Conservation (phyloP, 1,140 invertebrate genomes). For the Schmidtea mediterranea region DNA sequence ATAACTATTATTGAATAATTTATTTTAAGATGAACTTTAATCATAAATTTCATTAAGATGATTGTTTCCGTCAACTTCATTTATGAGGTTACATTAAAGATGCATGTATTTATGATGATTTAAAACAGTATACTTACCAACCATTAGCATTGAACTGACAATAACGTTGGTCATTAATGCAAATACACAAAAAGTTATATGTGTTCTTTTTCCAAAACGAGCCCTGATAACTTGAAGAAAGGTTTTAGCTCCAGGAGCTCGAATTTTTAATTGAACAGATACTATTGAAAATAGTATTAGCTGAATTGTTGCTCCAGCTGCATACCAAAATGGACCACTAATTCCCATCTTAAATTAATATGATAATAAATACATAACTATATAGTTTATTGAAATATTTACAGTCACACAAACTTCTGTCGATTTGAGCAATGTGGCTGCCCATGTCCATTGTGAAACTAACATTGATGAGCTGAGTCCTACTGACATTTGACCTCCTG, state of each 20-base stretch:
- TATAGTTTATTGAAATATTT: background rate
- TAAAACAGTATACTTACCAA: constrained; percentile 13
- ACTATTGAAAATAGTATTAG: constrained; percentile 25
- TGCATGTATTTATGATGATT: too few relatives aligned
- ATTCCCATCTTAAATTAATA: constrained; percentile 20
- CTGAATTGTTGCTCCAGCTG: constrained; percentile 25
- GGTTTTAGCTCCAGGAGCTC: constrained; percentile 25
- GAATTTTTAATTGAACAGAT: constrained; percentile 20
- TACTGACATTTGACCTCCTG: constrained; percentile 24
- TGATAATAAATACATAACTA: background rate
- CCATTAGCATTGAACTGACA: constrained; percentile 24
- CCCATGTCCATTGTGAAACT: constrained; percentile 29
- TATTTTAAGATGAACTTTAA: too few relatives aligned
- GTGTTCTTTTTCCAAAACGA: constrained; percentile 21
- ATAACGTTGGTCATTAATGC: constrained; percentile 24
- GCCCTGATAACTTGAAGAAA: constrained; percentile 25
- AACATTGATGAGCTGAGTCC: constrained; percentile 25
- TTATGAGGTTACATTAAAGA: too few relatives aligned
- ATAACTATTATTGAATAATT: too few relatives aligned
- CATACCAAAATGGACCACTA: constrained; percentile 27
- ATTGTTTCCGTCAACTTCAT: too few relatives aligned
- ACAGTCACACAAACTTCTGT: constrained; percentile 22
- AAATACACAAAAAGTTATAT: constrained; percentile 22
- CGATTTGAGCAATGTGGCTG: constrained; percentile 27
- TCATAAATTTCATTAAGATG: too few relatives aligned